Percentiles rank a stretch among this genome's conserved stretches.
These are phyloP conservation scores for Lindbergichthys nudifrons DNA, from an alignment of 2,797 vertebrate genomes.

Conservation along the genomic window DNA sequence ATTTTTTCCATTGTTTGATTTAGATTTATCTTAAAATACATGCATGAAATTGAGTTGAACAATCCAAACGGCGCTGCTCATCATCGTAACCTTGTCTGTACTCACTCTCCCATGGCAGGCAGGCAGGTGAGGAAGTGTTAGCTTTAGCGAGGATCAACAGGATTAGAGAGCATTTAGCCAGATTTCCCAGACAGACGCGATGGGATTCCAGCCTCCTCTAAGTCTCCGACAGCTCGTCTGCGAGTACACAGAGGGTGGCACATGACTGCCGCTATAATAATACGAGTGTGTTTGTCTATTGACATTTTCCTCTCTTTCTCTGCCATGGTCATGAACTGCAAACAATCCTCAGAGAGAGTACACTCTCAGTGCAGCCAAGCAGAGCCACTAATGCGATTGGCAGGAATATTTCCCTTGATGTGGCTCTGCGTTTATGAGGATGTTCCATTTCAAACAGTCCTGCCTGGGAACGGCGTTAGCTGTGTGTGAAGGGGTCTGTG, in stretches of 20 bases:
- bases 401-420: constrained; percentile 63
- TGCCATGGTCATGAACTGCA: constrained; percentile 66
- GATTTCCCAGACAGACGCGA: constrained; percentile 81
- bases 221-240: constrained; percentile 68
- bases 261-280: constrained; percentile 69
- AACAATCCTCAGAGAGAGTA: constrained; percentile 61
- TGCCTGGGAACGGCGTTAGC: constrained; percentile 41
- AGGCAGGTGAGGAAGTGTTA: constrained; percentile 83
- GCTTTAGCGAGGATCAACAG: constrained; percentile 80
- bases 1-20: constrained; percentile 4
- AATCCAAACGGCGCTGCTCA: constrained; percentile 23
- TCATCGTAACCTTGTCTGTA: constrained; percentile 38
- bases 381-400: constrained; percentile 56
- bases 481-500: constrained; percentile 1
- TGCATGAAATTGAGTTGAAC: not conserved
- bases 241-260: constrained; percentile 66
- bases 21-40: constrained; percentile 17
- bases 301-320: constrained; percentile 54
- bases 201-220: constrained; percentile 75
- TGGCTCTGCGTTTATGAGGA: constrained; percentile 57
- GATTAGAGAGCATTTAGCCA: constrained; percentile 83
- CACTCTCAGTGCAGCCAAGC: constrained; percentile 47
- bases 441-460: constrained; percentile 51
- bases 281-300: constrained; percentile 59
- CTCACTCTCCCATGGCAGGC: constrained; percentile 78